Evolutionary conservation across 2,888 invertebrate genomes (phyloP).

Genomic region (Diachrysia chrysitis): DNA sequence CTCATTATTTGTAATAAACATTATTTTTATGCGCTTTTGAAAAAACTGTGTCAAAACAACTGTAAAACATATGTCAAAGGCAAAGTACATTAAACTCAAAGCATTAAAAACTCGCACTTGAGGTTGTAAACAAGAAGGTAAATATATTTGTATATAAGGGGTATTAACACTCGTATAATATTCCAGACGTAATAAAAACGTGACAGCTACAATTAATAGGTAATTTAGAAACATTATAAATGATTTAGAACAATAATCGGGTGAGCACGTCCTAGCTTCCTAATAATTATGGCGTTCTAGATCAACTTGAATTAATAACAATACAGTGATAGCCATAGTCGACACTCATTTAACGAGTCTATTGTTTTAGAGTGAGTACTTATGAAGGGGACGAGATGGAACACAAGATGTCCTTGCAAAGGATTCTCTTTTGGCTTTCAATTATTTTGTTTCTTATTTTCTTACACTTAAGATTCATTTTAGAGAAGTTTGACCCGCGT

Average conservation of each 20-base stretch:
- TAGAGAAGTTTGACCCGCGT: too few species aligned
- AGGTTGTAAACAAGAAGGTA: constrained; percentile 13
- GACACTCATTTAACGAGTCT: neutral
- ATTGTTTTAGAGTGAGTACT: neutral
- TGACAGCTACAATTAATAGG: constrained; percentile 40
- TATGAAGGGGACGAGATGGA: too few species aligned
- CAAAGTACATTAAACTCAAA: neutral
- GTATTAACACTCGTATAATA: constrained; percentile 15
- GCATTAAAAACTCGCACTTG: neutral
- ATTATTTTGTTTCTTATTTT: too few species aligned
- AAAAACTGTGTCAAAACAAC: neutral
- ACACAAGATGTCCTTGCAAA: too few species aligned
- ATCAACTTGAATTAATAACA: constrained; percentile 17
- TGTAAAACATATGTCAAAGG: constrained; percentile 1
- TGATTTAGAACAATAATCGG: constrained; percentile 39
- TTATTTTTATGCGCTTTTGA: too few species aligned
- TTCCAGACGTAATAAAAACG: constrained; percentile 45
- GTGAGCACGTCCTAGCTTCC: constrained; percentile 22
- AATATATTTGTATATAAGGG: constrained; percentile 24
- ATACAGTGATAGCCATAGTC: constrained; percentile 11
- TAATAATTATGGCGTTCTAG: constrained; percentile 38
- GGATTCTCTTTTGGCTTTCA: too few species aligned
- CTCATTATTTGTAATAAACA: neutral
- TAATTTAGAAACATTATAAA: constrained; percentile 33
- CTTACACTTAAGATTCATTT: too few species aligned